These are phyloP conservation scores for Lacerta viridis DNA, from an alignment of 2,797 vertebrate species.

Conservation along the genomic window DNA sequence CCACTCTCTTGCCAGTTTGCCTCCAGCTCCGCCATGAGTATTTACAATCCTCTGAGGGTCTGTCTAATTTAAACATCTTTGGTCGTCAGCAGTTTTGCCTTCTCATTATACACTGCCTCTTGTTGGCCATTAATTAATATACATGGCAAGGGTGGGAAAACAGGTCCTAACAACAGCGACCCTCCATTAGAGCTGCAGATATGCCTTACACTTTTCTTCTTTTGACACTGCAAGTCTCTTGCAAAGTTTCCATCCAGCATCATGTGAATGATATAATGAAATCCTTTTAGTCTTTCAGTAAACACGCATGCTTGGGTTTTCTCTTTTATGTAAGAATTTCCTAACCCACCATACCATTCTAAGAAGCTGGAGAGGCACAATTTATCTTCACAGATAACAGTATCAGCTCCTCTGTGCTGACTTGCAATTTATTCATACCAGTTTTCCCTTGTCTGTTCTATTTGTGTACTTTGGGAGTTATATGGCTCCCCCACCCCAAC, in stretches of 20 bases:
- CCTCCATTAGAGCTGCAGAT: constrained; percentile 23
- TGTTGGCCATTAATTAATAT: constrained; percentile 69
- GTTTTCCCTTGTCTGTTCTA: constrained; percentile 27
- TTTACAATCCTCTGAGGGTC: constrained; percentile 63
- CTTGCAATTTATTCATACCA: constrained; percentile 54
- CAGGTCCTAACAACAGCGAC: constrained; percentile 56
- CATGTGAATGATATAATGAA: constrained; percentile 50
- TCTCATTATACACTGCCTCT: constrained; percentile 62
- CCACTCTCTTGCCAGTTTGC: constrained; percentile 62
- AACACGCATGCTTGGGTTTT: constrained; percentile 1
- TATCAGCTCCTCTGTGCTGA: constrained; percentile 61
- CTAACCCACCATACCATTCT: constrained; percentile 52
- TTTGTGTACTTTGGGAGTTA: constrained; percentile 42
- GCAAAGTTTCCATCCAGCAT: constrained; percentile 61
- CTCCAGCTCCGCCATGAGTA: constrained; percentile 63
- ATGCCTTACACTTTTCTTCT: constrained; percentile 17
- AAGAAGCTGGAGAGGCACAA: constrained; percentile 53
- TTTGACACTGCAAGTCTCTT: constrained; percentile 45
- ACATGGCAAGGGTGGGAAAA: constrained; percentile 52
- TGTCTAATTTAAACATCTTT: constrained; percentile 70
- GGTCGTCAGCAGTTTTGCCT: constrained; percentile 70
- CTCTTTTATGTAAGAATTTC: constrained; percentile 46
- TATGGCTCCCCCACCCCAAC: constrained; percentile 19
- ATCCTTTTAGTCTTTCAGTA: constrained; percentile 47
- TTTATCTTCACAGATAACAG: constrained; percentile 59